Percentiles rank a stretch among this genome's conserved stretches.
phyloP scores from a whole-genome alignment of 1,140 invertebrate species.

The Oscheius sp. region DNA sequence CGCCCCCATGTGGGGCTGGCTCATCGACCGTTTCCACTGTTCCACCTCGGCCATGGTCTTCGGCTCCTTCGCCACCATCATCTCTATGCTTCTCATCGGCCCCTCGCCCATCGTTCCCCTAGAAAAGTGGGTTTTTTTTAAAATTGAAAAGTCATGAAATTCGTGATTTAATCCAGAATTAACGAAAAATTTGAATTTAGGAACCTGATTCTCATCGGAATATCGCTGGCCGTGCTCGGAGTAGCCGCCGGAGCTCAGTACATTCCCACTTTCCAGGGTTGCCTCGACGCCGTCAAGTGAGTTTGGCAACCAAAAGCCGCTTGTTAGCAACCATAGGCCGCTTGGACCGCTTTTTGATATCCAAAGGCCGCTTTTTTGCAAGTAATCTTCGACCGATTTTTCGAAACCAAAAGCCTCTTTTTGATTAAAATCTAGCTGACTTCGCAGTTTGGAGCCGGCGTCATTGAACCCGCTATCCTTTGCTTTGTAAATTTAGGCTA shows the following conservation, averaged over 20 bases:
- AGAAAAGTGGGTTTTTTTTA: constrained; percentile 47
- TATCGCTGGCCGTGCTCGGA: constrained; percentile 54
- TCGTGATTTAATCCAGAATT: constrained; percentile 18
- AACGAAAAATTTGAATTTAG: constrained; percentile 31
- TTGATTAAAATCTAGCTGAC: background rate
- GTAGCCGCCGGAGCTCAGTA: constrained; percentile 59
- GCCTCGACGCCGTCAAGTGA: constrained; percentile 59
- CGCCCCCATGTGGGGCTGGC: constrained; percentile 73
- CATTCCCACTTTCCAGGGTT: constrained; percentile 60
- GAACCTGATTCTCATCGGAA: constrained; percentile 53
- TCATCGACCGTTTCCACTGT: constrained; percentile 50
- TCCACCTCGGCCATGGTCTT: constrained; percentile 52
- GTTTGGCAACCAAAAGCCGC: too few relatives aligned
- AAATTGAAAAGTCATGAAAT: background rate
- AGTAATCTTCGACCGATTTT: too few relatives aligned
- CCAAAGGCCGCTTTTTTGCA: too few relatives aligned
- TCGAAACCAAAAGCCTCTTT: background rate
- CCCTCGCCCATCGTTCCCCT: constrained; percentile 53
- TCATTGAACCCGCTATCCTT: too few relatives aligned
- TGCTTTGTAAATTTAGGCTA: too few relatives aligned
- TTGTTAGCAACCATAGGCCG: too few relatives aligned
- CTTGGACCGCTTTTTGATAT: too few relatives aligned
- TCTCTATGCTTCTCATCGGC: constrained; percentile 59
- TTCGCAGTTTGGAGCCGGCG: too few relatives aligned
- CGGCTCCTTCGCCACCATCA: constrained; percentile 51